Evolutionary conservation across 2,888 invertebrate species (phyloP), one percentile per base, ranked within the genome.

Genomic region (Steinernema hermaphroditum): DNA sequence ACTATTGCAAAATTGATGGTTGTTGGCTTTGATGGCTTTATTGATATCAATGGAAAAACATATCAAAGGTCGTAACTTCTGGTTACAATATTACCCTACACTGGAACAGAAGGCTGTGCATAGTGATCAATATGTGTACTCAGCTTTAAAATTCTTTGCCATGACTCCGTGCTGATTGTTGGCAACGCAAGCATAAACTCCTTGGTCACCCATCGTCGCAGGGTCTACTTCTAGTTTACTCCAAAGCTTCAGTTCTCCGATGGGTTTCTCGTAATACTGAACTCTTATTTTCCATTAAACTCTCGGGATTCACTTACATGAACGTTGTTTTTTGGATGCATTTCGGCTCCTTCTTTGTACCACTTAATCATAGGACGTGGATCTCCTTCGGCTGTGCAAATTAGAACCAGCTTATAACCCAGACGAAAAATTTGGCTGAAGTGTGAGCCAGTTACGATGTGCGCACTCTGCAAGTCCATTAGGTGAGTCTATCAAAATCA

Each of bases 281-380:
- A 84, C 79, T 27, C 32, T 19, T 12, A 19, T n/a, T 32, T 29
- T 62, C 22, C 16, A 19, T 71, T 34, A 29, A 12, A 32, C 24
- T 29, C 27, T n/a, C 14, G 9, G 0, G 37, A 16, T 16, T 9
- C 54, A 76, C 83, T 76, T 27, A 85, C 85, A 75, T 86, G 84
- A 37, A 80, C 81, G 62, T 86, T 86, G 22, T 77, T 75, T 74
- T 86, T 86, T 1, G 84, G 82, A 29, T 93, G 94, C 86, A 95
- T 92, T 88, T 96, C 95, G 19, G 92, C 92, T 37, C 94, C 94
- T 87, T 95, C 94, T 87, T 95, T 96, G 87, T 93, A 94, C 95
- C 95, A 96, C 44, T 94, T 95, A 77, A 95, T 93, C 80, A 93
- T 93, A 0, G 95, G 95, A 57, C 94, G 89, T 0, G 95, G 95